Evolutionary conservation across 92 coral and sea anemone species (phyloP), one percentile per base, ranked within the genome.

Genomic region (Heteractis magnifica): DNA sequence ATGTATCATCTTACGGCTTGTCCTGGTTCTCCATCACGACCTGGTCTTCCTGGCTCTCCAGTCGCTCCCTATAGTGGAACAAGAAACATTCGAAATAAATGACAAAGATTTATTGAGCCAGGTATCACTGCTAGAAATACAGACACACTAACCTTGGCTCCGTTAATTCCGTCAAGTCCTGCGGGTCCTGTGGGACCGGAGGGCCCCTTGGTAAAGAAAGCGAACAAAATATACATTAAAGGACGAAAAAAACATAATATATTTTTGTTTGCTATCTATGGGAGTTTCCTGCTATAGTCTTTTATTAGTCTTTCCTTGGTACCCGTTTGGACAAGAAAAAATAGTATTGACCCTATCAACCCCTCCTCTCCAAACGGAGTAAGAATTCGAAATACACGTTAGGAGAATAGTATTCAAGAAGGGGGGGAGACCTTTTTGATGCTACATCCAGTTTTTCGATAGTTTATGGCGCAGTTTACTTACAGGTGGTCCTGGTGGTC

Each of bases 401-500:
- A 2, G 44, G 44, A 34, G 44, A 8, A 53, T 53, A 53, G 58
- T 53, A 8, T 53, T 7, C 1, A 53, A 12, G 58, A 12, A 53
- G 10, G 58, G 10, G 58, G 13, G 58, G 58, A 8, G 58, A 53
- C 9, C 58, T 8, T 53, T 53, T 53, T 53, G 13, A 53, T 12
- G 10, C 9, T 0, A 53, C 10, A 12, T 53, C 13, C 58, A 53
- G 44, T 34, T 34, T 34, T 2, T 2, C 44, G 44, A 34, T 34
- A 34, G 44, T 53, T 8, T 53, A 53, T 8, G 13, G 58, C 13
- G 58, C 13, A 12, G 9, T 53, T 75, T 49, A 90, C 91, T 90
- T 60, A 90, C 93, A 21, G 91, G 93, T 23, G 87, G 89, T 72
- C 93, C 93, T 70, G 87, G 86, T 16, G 87, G 71, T 81, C 93